Conservation (phyloP, 2,113 vertebrate genomes). For the Petroica traversi region DNA sequence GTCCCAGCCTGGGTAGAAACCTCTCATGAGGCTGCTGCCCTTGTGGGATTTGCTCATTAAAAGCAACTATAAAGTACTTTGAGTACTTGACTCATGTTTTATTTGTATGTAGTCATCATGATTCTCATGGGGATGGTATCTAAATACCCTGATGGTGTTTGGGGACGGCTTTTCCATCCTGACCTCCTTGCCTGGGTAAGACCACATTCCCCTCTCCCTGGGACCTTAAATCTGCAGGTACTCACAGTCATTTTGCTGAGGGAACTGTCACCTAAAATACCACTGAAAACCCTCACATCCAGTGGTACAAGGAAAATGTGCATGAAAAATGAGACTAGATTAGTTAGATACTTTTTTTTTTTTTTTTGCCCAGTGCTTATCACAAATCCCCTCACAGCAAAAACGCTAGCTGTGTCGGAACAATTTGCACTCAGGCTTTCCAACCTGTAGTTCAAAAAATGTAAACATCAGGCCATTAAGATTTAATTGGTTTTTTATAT, state of each 20-base stretch:
- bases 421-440: constrained; percentile 22
- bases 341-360: not conserved
- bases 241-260: not conserved
- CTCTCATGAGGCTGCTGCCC: fast-evolving
- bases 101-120: not conserved
- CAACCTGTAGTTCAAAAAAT: constrained; percentile 45
- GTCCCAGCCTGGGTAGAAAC: not conserved
- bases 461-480: constrained; percentile 35
- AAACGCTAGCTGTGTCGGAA: not conserved
- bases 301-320: not conserved
- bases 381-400: not conserved
- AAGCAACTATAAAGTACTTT: not conserved
- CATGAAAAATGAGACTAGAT: not conserved
- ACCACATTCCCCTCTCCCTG: not conserved
- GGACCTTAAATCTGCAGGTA: not conserved
- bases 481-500: constrained; percentile 56
- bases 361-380: not conserved
- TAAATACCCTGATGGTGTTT: not conserved
- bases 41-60: not conserved
- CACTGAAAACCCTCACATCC: not conserved
- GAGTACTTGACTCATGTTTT: not conserved
- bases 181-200: not conserved
- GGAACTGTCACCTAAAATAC: not conserved
- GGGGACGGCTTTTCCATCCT: not conserved
- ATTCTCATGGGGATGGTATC: not conserved